Conservation (phyloP, 2,888 invertebrate species). For the Nasonovia ribisnigri region DNA sequence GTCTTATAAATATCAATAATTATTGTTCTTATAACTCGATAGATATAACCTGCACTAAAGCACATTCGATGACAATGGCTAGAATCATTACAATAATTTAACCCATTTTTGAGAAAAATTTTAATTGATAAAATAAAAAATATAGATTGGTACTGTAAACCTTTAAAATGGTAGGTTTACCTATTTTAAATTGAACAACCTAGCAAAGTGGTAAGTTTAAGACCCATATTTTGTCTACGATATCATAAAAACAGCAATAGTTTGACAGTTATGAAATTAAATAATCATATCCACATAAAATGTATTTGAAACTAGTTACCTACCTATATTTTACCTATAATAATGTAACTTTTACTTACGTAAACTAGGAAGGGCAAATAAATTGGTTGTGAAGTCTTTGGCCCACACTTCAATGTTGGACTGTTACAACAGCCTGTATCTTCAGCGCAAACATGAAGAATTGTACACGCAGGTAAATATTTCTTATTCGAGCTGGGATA, state of each 20-base stretch:
- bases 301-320: not conserved
- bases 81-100: not conserved
- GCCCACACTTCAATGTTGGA: constrained; percentile 81
- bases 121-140: not conserved
- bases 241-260: not conserved
- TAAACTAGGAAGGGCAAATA: constrained; percentile 79
- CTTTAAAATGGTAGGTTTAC: not conserved
- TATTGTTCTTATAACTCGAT: not conserved
- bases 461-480: constrained; percentile 88
- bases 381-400: constrained; percentile 80
- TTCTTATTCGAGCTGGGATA: constrained; percentile 80
- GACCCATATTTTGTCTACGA: not conserved
- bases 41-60: too few species aligned
- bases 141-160: not conserved
- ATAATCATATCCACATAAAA: not conserved
- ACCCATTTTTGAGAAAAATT: not conserved
- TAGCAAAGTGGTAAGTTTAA: not conserved
- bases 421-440: constrained; percentile 89
- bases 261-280: not conserved
- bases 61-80: too few species aligned
- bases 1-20: not conserved
- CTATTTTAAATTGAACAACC: not conserved
- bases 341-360: constrained; percentile 75
- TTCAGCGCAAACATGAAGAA: constrained; percentile 87
- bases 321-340: not conserved